Evolutionary conservation across 2,888 invertebrate species (phyloP).

Genomic region (Pachydiplax longipennis): DNA sequence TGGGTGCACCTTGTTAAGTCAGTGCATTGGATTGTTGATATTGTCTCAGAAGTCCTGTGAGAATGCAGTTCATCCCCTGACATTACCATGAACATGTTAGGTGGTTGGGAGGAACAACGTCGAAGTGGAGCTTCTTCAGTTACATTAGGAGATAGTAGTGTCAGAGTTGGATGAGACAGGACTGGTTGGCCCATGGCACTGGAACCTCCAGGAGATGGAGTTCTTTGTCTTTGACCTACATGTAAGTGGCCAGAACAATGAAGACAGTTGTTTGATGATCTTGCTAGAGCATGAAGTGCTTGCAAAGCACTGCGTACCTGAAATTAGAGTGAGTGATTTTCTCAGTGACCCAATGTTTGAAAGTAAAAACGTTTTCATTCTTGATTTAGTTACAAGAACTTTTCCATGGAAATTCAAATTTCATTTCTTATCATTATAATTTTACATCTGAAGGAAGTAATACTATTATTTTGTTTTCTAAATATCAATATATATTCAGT

Average conservation of each 20-base stretch:
- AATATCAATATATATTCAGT: too few species aligned
- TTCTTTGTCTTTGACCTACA: neutral
- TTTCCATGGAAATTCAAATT: neutral
- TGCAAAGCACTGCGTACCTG: constrained; percentile 84
- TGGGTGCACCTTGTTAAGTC: neutral
- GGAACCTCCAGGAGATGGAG: constrained; percentile 1
- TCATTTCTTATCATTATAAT: too few species aligned
- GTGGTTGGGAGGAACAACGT: constrained; percentile 83
- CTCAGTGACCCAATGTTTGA: too few species aligned
- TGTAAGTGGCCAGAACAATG: constrained; percentile 17
- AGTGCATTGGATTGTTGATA: neutral
- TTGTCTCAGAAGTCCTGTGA: neutral
- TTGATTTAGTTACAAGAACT: neutral
- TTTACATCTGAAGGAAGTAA: too few species aligned
- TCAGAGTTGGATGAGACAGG: constrained; percentile 7
- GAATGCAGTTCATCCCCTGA: neutral
- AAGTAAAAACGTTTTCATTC: neutral
- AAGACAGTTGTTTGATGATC: constrained; percentile 59
- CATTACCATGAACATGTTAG: constrained; percentile 73
- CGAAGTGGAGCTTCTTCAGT: constrained; percentile 67
- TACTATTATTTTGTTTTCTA: too few species aligned
- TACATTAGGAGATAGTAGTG: constrained; percentile 53
- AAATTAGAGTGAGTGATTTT: neutral
- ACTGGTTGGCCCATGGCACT: neutral
- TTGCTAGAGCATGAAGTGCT: constrained; percentile 82